phyloP scores from a whole-genome alignment of 2,888 invertebrate species.

The Ochropleura plecta region DNA sequence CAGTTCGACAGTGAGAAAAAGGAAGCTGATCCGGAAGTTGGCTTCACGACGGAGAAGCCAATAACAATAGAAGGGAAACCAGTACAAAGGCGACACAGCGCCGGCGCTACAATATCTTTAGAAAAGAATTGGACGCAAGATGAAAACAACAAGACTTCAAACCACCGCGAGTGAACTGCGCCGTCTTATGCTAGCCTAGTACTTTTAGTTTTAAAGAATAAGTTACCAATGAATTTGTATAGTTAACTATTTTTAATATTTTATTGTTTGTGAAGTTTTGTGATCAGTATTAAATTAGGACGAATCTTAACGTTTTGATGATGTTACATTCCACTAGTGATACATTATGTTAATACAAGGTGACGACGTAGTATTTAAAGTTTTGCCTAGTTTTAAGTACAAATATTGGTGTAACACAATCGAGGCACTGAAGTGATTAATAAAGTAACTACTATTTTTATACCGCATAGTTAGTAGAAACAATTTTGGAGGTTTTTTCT shows the following conservation, averaged over 20 bases:
- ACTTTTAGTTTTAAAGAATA: slow-evolving; percentile 61
- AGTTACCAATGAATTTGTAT: slow-evolving; percentile 71
- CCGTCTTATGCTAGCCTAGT: slow-evolving; percentile 67
- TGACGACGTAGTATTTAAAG: slow-evolving; percentile 73
- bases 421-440: slow-evolving; percentile 58
- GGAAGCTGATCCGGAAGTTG: slow-evolving; percentile 81
- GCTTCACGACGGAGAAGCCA: slow-evolving; percentile 75
- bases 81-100: slow-evolving; percentile 85
- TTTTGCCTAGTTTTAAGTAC: slow-evolving; percentile 70
- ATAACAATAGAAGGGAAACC: slow-evolving; percentile 75
- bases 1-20: slow-evolving; percentile 89
- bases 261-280: slow-evolving; percentile 71
- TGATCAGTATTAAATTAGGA: slow-evolving; percentile 82
- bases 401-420: slow-evolving; percentile 59
- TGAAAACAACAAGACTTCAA: slow-evolving; percentile 69
- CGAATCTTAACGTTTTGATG: slow-evolving; percentile 55
- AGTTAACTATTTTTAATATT: slow-evolving; percentile 68
- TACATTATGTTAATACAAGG: slow-evolving; percentile 71
- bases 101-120: slow-evolving; percentile 82
- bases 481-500: slow-evolving; percentile 54
- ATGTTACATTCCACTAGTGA: slow-evolving; percentile 72
- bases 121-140: slow-evolving; percentile 83
- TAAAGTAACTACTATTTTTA: slow-evolving; percentile 60
- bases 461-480: slow-evolving; percentile 43
- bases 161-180: slow-evolving; percentile 64